Evolutionary conservation across 1,140 invertebrate genomes (phyloP).

Genomic region (Parasteatoda tepidariorum): DNA sequence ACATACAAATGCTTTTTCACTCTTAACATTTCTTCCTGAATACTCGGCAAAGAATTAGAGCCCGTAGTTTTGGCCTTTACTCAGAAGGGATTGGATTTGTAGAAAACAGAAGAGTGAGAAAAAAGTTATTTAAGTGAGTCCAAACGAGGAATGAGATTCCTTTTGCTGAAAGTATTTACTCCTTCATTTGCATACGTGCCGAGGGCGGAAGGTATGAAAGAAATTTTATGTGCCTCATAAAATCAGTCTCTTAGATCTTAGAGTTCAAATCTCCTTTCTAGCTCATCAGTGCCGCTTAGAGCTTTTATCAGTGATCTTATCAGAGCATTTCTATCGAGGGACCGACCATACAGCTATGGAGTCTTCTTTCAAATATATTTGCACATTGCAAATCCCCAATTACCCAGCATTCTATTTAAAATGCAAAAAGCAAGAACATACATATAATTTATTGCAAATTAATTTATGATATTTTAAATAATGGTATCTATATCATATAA

Average conservation of each 20-base stretch:
- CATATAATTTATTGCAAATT: too few relatives aligned
- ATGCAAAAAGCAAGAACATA: too few relatives aligned
- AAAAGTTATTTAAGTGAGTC: not conserved
- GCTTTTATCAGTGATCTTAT: constrained; percentile 39
- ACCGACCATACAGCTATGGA: not conserved
- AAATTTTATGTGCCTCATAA: constrained; percentile 52
- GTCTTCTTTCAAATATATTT: too few relatives aligned
- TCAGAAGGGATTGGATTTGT: constrained; percentile 2
- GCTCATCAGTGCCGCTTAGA: constrained; percentile 17
- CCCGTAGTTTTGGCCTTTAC: constrained; percentile 8
- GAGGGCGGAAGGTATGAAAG: constrained; percentile 20
- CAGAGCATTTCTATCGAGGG: not conserved
- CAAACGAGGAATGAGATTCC: not conserved
- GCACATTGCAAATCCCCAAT: too few relatives aligned
- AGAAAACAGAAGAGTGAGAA: not conserved
- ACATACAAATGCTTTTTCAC: constrained; percentile 17
- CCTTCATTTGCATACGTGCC: constrained; percentile 48
- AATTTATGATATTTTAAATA: too few relatives aligned
- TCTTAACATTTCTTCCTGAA: not conserved
- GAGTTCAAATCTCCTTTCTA: constrained; percentile 9
- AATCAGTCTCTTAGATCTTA: constrained; percentile 16
- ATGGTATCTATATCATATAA: too few relatives aligned
- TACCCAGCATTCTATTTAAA: too few relatives aligned
- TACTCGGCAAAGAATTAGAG: constrained; percentile 35
- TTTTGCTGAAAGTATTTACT: constrained; percentile 27